Percentiles rank a stretch among this genome's conserved stretches.
Evolutionary conservation across 2,888 invertebrate genomes (phyloP).

Genomic region (Athetis lepigone): DNA sequence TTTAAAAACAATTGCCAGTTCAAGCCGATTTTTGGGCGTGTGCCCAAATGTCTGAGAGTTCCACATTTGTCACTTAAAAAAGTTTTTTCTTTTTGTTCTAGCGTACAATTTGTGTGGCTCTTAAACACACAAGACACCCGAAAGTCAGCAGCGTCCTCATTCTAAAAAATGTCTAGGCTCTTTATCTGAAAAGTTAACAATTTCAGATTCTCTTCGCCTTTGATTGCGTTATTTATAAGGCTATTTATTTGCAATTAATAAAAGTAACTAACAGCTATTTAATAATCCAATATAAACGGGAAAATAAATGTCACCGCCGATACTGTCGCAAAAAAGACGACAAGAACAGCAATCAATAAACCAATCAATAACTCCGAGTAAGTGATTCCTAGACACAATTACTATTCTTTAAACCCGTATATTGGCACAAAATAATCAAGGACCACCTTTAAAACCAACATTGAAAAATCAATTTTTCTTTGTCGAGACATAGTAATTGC

Average conservation of each 20-base stretch:
- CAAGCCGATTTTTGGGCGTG: conserved; percentile 30
- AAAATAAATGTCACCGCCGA: conserved; percentile 6
- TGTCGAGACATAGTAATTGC: conserved; percentile 84
- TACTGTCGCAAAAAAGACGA: conserved; percentile 22
- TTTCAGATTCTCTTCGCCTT: background rate
- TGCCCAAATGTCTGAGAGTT: conserved; percentile 41
- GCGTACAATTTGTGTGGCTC: conserved; percentile 18
- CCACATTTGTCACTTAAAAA: conserved; percentile 29
- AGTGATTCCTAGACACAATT: conserved; percentile 48
- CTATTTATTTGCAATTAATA: background rate
- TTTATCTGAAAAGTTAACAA: background rate
- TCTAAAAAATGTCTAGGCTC: background rate
- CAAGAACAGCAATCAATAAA: conserved; percentile 13
- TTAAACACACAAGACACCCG: conserved; percentile 20
- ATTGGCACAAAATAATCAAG: conserved; percentile 64
- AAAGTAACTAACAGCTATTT: background rate
- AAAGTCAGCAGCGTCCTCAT: background rate
- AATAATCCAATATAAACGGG: background rate
- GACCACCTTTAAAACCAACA: conserved; percentile 83
- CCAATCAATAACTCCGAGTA: conserved; percentile 43
- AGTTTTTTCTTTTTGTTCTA: conserved; percentile 4
- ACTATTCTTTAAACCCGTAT: conserved; percentile 25
- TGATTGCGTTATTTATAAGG: background rate
- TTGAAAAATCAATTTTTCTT: conserved; percentile 86
- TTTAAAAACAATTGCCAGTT: conserved; percentile 28